Evolutionary conservation across 2,797 vertebrate species (phyloP), one percentile per base, ranked within the genome.

Genomic region (Cirrhinus mrigala): DNA sequence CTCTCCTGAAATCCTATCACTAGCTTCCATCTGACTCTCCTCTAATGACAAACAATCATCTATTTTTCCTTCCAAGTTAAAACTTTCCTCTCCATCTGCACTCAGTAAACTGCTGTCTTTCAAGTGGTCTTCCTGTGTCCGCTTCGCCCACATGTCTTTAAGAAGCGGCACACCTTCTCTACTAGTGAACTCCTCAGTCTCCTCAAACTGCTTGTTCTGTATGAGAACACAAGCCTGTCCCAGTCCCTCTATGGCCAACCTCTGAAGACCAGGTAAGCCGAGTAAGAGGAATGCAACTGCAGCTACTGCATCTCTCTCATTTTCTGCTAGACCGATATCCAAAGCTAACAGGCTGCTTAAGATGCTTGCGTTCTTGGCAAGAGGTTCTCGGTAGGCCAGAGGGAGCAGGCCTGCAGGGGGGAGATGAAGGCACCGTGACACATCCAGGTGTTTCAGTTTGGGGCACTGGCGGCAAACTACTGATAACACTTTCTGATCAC

Each of bases 211-310:
- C 82, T 0, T 1, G 0, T 29, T 2, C 0, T 88, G 89, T 56
- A 98, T 90, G 62, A 96, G 90, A 12, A 6, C 3, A 14, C 95
- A 95, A 8, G 96, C 95, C 0, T 94, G 90, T 0, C 86, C 87
- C 6, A 96, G 78, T 0, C 91, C 89, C 0, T 93, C 14, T 56
- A 96, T 70, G 0, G 93, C 94, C 81, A 96, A 87, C 60, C 91
- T 93, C 86, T 94, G 90, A 81, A 98, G 90, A 56, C 3, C 1
- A 0, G 95, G 94, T 86, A 97, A 87, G 1, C 94, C 90, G 71
- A 97, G 94, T 80, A 98, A 93, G 22, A 97, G 90, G 79, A 95
- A 96, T 29, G 94, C 94, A 22, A 95, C 87, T 0, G 90, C 91
- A 0, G 81, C 82, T 0, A 20, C 86, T 6, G 56, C 0, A 27